Base-by-base conservation (phyloP, 2,113 vertebrate genomes). In the Lathamus discolor region DNA sequence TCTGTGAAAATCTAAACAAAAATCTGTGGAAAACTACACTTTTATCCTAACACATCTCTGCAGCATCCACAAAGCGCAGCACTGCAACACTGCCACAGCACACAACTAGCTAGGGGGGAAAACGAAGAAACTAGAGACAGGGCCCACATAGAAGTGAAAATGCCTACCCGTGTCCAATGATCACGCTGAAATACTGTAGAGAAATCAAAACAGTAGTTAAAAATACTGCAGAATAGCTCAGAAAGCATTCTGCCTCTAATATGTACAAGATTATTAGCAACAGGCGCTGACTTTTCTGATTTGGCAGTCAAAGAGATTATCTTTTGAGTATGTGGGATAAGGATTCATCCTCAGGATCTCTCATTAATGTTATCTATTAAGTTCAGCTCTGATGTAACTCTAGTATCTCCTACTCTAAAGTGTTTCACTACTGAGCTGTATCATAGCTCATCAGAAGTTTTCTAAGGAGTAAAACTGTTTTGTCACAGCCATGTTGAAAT, bases 171-270 rank as follows among this genome's bases (percentile, higher is more conserved):
- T 88, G 64, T 96, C 94, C 96, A 96, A 81, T 43, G 92, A 73
- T 92, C 96, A 93, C 41, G 72, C 75, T 86, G 93, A 92, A 94
- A 91, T 93, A 95, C 93, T 95, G 96, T 75, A 88, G 90, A 90
- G 93, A 93, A 96, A 96, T 64, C 86, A 76, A 89, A 96, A 88
- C 17, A 91, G 76, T 28, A 91, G 83, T 87, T 92, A 93, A 75
- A 86, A 86, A 84, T 14, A 66, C 79, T n/a, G 48, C 39, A 76
- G 67, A 76, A 88, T 4, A 90, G 62, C 78, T 91, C 62, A 57
- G 49, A 61, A 94, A 74, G 66, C 63, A 79, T 84, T 82, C 62
- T 92, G 66, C 64, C 46, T 51, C 66, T 84, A 88, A 59, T 44
- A 82, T 49, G 90, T 44, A 75, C 4, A 82, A 31, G 17, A 49